Conservation (phyloP, 2,888 invertebrate species). For the Rapana venosa region DNA sequence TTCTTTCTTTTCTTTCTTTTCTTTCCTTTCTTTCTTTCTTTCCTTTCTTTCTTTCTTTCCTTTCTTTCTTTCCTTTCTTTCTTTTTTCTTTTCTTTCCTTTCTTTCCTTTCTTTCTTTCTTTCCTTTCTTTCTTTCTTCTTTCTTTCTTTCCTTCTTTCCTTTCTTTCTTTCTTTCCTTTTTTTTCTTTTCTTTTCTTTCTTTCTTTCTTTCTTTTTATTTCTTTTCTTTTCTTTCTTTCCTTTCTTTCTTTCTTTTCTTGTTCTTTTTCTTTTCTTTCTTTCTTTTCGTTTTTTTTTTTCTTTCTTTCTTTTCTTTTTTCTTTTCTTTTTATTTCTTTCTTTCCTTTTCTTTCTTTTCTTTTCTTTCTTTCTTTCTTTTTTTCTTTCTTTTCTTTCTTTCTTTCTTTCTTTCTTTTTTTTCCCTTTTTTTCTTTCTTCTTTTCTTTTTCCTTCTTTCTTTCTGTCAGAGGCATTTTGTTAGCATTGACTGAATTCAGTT, state of each 20-base stretch:
- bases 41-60: no score
- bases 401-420: not conserved
- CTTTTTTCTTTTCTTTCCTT: no score
- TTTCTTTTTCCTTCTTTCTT: not conserved
- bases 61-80: no score
- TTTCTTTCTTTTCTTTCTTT: not conserved
- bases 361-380: no score
- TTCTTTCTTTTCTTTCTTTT: no score
- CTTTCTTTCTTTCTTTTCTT: not conserved
- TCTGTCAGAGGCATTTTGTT: not conserved
- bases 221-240: no score
- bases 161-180: not conserved
- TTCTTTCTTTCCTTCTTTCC: no score
- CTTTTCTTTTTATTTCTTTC: not conserved
- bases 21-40: no score
- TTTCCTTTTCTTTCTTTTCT: not conserved
- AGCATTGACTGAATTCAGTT: not conserved
- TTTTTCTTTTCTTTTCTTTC: no score
- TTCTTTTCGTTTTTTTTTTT: not conserved
- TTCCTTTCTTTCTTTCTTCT: no score
- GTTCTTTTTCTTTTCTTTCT: not conserved
- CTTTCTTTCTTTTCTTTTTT: not conserved
- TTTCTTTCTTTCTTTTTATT: not conserved
- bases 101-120: no score
- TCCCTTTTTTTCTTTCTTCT: not conserved